Conservation (phyloP, 2,888 invertebrate genomes). For the Conistra vaccinii region DNA sequence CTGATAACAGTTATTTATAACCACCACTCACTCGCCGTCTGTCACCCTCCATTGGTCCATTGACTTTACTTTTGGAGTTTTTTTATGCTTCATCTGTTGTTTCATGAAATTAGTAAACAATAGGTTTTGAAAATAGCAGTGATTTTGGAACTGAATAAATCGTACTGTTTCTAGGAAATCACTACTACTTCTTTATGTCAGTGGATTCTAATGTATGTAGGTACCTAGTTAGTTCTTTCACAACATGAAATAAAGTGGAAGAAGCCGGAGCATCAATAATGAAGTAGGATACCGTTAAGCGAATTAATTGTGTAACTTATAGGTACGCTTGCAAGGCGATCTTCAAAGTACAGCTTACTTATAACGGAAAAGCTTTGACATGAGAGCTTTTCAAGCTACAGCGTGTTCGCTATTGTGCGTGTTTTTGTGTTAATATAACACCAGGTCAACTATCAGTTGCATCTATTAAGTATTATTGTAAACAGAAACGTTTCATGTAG, state of each 20-base stretch:
- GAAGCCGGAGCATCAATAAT: conserved; percentile 15
- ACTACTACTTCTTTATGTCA: not conserved
- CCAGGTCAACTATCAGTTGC: conserved; percentile 65
- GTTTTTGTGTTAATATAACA: conserved; percentile 47
- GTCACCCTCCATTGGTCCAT: conserved; percentile 70
- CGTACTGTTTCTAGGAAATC: not conserved
- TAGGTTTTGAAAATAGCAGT: not conserved
- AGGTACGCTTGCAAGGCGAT: conserved; percentile 25
- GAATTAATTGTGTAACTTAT: conserved; percentile 38
- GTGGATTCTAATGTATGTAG: not conserved
- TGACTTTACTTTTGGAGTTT: conserved; percentile 56
- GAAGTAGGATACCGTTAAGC: conserved; percentile 21
- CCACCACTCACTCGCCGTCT: conserved; percentile 73
- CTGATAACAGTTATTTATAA: conserved; percentile 87
- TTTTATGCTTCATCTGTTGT: conserved; percentile 63
- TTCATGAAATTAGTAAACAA: conserved; percentile 21
- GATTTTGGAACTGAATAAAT: not conserved
- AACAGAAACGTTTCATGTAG: conserved; percentile 65
- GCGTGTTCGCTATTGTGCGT: conserved; percentile 15
- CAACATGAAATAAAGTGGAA: conserved; percentile 7
- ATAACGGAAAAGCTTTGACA: conserved; percentile 31
- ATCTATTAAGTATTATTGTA: conserved; percentile 62
- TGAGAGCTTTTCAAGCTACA: conserved; percentile 16
- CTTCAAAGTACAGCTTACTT: conserved; percentile 26
- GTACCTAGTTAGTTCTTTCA: not conserved